phyloP scores from a whole-genome alignment of 2,797 vertebrate species.

The Lithobates sylvaticus region DNA sequence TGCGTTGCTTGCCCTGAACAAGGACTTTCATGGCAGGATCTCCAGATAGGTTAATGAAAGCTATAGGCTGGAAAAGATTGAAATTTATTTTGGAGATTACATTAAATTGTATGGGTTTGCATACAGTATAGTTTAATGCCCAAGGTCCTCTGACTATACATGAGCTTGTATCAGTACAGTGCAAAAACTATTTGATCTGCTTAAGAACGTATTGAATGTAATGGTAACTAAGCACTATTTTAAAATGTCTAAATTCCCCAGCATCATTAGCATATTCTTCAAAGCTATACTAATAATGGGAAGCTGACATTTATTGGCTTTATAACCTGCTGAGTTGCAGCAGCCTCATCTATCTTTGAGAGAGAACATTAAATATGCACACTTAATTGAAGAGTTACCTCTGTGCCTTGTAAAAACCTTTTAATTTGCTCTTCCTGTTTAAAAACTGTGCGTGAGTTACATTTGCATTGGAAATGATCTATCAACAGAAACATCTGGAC shows the following conservation, averaged over 20 bases:
- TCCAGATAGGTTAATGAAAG: too few species aligned
- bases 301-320: slow-evolving; percentile 48
- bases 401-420: slow-evolving; percentile 1
- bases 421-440: slow-evolving; percentile 15
- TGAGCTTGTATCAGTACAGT: too few species aligned
- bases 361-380: slow-evolving; percentile 37
- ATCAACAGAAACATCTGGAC: neutral
- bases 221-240: neutral
- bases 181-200: too few species aligned
- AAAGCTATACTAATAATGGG: slow-evolving; percentile 43
- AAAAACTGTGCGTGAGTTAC: neutral
- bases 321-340: slow-evolving; percentile 27
- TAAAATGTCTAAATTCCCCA: neutral
- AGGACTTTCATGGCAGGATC: too few species aligned
- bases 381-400: slow-evolving; percentile 37
- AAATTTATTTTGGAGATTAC: too few species aligned
- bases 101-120: too few species aligned
- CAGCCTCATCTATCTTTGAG: neutral
- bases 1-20: too few species aligned
- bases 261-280: slow-evolving; percentile 21
- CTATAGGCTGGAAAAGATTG: too few species aligned
- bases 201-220: too few species aligned
- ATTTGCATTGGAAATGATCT: slow-evolving; percentile 27
- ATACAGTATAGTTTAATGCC: too few species aligned
- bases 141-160: too few species aligned